Base-by-base conservation (phyloP, 2,797 vertebrate species). In the Falco biarmicus region DNA sequence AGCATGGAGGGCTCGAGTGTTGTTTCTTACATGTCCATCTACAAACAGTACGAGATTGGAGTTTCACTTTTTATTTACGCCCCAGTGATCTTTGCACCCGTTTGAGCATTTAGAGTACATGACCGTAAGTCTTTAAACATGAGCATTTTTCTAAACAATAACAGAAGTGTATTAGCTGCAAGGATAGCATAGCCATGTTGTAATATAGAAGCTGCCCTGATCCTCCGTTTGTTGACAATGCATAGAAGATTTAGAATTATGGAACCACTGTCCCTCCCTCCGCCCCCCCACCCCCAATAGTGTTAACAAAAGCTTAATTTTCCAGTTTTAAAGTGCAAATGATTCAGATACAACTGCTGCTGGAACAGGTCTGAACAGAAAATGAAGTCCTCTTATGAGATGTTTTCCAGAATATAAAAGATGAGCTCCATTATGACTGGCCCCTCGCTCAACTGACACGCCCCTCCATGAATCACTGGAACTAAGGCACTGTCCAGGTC, bases 401-500 rank as follows among this genome's bases (percentile, higher is more conserved):
- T 99, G 98, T 99, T 99, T 97, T 99, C 99, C 98, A 99, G 98
- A 97, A 99, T 99, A 98, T 99, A 99, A 98, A 99, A 99, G 98
- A 99, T 98, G 97, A 99, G 99, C 98, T 99, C 99, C 99, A 99
- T 99, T 96, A 99, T 98, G 66, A 99, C 97, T 2, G 99, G 99
- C 79, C 99, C 99, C 96, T 99, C 99, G 41, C 98, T 99, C 94
- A 99, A 98, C 98, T 99, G 99, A 96, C 99, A 99, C 28, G 99
- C 99, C 92, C 99, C 99, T 57, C 99, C 98, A 94, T 99, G 99
- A 98, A 99, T 99, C 98, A 99, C 98, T 9, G 99, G 99, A 95
- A 99, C 99, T 98, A 99, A 98, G 87, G 99, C 99, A 96, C 99
- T 99, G 98, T 99, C 99, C 98, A 99, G 98, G 96, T 99, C 99